Evolutionary conservation across 1,140 invertebrate genomes (phyloP).

Genomic region (Drosophila baimaii): DNA sequence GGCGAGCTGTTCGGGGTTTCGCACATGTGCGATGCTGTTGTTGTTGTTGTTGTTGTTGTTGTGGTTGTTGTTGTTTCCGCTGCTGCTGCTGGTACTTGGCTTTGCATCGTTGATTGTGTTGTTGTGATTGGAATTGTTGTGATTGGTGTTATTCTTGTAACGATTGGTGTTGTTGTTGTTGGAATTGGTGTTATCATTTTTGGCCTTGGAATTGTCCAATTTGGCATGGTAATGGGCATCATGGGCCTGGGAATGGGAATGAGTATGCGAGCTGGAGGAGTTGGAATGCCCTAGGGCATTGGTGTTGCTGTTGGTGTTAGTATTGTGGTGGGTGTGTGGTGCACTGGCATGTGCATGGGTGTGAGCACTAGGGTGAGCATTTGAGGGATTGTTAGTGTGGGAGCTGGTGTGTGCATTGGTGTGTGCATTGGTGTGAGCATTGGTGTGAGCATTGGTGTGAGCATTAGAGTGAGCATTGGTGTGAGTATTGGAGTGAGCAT

Average conservation of each 20-base stretch:
- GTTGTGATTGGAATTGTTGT: neutral
- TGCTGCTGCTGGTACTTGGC: too few relatives aligned
- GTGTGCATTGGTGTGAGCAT: neutral
- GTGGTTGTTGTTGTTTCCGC: neutral
- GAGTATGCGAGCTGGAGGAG: neutral
- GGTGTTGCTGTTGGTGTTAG: neutral
- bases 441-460: neutral
- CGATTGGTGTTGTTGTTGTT: too few relatives aligned
- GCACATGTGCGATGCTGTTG: too few relatives aligned
- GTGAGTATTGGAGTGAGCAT: neutral
- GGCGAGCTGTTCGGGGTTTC: neutral
- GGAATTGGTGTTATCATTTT: too few relatives aligned
- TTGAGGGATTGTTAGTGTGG: neutral
- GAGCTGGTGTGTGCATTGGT: too few relatives aligned
- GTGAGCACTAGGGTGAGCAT: neutral
- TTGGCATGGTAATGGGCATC: neutral
- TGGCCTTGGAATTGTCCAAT: neutral
- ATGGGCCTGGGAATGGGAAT: neutral
- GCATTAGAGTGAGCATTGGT: neutral
- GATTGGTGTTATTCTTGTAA: neutral
- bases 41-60: neutral
- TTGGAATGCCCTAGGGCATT: too few relatives aligned
- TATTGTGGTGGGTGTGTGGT: too few relatives aligned
- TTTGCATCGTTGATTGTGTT: neutral
- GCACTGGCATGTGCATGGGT: neutral